Evolutionary conservation across 2,797 vertebrate species (phyloP).

Genomic region (Epinephelus malabaricus): DNA sequence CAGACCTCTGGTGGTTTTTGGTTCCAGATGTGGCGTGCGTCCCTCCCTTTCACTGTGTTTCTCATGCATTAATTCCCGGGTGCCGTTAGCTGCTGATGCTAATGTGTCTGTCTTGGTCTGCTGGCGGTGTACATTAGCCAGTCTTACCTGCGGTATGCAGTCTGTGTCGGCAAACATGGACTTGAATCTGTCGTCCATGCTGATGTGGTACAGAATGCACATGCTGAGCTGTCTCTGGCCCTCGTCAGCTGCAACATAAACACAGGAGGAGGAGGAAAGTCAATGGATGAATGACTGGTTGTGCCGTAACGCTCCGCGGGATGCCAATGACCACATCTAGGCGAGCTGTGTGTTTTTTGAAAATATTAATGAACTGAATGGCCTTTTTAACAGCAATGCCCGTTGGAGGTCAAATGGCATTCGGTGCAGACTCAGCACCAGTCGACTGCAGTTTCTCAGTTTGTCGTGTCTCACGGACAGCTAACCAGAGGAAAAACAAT

Average conservation of each 20-base stretch:
- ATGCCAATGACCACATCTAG: conserved; percentile 72
- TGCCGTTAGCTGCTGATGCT: conserved; percentile 56
- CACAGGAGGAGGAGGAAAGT: conserved; percentile 64
- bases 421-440: conserved; percentile 26
- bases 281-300: conserved; percentile 72
- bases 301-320: conserved; percentile 56
- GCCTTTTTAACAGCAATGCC: conserved; percentile 47
- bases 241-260: conserved; percentile 91
- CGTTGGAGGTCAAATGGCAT: conserved; percentile 35
- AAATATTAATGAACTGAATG: conserved; percentile 71
- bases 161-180: conserved; percentile 95
- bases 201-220: conserved; percentile 97
- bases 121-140: conserved; percentile 65
- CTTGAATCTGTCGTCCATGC: conserved; percentile 93
- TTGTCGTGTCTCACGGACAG: conserved; percentile 3
- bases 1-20: conserved; percentile 41
- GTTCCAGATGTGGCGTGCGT: conserved; percentile 60
- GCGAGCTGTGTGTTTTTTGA: conserved; percentile 44
- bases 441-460: conserved; percentile 49
- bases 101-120: conserved; percentile 53
- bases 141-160: conserved; percentile 94
- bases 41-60: conserved; percentile 17
- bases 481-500: conserved; percentile 20
- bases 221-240: conserved; percentile 93
- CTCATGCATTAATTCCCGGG: conserved; percentile 54